A percentile compares a stretch with the other conserved stretches of the same genome.
phyloP scores from a whole-genome alignment of 2,797 vertebrate species.

The Spea hammondii region DNA sequence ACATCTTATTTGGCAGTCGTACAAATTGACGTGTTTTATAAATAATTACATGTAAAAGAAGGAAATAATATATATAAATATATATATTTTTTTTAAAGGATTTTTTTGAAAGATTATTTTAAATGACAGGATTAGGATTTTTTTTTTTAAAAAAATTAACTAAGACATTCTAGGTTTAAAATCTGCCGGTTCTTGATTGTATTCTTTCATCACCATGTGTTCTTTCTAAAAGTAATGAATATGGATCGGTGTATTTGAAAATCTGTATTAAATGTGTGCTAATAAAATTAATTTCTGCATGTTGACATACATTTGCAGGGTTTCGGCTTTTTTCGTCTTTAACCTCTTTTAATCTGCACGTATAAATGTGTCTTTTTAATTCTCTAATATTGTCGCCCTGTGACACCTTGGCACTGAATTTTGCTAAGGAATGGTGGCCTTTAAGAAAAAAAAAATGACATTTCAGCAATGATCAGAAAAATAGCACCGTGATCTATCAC shows the following conservation, averaged over 20 bases:
- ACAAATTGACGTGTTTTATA: no score
- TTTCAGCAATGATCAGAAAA: constrained; percentile 5
- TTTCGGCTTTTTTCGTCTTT: constrained; percentile 4
- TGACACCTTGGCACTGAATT: constrained; percentile 10
- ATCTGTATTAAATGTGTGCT: constrained; percentile 15
- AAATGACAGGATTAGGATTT: not conserved
- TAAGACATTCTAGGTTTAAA: no score
- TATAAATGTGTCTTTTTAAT: constrained; percentile 5
- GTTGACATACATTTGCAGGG: constrained; percentile 7
- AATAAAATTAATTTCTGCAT: constrained; percentile 19
- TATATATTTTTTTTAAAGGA: not conserved
- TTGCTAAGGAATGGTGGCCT: constrained; percentile 23
- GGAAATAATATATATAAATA: not conserved
- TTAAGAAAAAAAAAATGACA: constrained; percentile 4
- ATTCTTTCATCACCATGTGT: constrained; percentile 27
- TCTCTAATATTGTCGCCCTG: not conserved
- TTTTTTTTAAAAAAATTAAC: not conserved
- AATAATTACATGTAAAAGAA: not conserved
- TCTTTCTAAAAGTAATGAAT: constrained; percentile 14
- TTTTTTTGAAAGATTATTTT: no score
- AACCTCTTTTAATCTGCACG: constrained; percentile 27
- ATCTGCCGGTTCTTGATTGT: not conserved
- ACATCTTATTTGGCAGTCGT: no score
- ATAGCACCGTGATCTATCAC: no score
- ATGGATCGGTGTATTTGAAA: constrained; percentile 13